phyloP scores from a whole-genome alignment of 2,113 vertebrate genomes.

The Typhlomys cinereus region DNA sequence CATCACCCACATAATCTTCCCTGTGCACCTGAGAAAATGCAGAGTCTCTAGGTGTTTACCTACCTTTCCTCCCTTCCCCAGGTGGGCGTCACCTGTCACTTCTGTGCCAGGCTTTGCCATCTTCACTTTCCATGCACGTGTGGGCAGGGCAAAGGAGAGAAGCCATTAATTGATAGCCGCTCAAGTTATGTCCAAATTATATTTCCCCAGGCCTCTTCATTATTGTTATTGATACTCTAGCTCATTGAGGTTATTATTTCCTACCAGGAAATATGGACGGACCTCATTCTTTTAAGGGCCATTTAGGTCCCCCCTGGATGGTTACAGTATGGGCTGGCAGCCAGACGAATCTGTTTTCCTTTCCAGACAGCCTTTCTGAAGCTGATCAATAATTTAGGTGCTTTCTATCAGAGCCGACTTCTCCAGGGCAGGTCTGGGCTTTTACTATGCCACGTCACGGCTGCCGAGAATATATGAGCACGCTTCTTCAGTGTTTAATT shows the following conservation, averaged over 20 bases:
- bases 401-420: conserved; percentile 26
- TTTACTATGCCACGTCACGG: conserved; percentile 23
- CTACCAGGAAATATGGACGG: background rate
- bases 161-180: background rate
- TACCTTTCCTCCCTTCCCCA: background rate
- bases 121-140: background rate
- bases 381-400: conserved; percentile 63
- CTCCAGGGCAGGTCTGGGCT: conserved; percentile 35
- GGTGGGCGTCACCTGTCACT: background rate
- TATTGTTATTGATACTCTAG: background rate
- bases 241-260: conserved; percentile 3
- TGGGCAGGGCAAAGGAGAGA: background rate
- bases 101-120: background rate
- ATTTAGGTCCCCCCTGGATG: background rate
- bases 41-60: background rate
- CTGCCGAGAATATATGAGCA: conserved; percentile 26
- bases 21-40: background rate
- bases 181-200: background rate
- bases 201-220: background rate
- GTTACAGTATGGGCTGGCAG: background rate
- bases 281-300: background rate
- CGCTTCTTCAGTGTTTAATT: conserved; percentile 30
- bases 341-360: conserved; percentile 26
- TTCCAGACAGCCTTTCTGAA: conserved; percentile 27
- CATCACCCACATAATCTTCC: background rate